Evolutionary conservation across 2,888 invertebrate species (phyloP), one percentile per base, ranked within the genome.

Genomic region (Agriopis marginaria): DNA sequence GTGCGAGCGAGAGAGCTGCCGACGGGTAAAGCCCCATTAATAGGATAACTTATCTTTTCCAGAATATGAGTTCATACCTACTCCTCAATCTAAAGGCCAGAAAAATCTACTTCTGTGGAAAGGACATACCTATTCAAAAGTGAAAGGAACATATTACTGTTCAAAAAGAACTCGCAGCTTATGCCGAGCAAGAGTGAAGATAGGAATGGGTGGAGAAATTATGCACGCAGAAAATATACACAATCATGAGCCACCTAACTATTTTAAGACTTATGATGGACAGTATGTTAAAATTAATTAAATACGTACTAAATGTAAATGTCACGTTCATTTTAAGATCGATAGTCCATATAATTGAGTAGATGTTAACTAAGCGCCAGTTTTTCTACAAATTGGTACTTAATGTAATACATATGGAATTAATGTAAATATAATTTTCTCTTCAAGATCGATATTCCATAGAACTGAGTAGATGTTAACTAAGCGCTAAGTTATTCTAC

Each of bases 71-170:
- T 49, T 14, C 49, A 49, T 49, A 49, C 14, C 49, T 49, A 49
- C 49, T 5, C 14, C 49, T 14, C 3, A 49, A n/a, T 64, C 61
- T n/a, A 69, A 62, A n/a, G 60, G 69, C n/a, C 53, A 62, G 12
- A 56, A 62, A 49, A 7, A 23, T 59, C 14, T 67, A 10, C 10
- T 67, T 10, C 56, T 67, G 61, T 64, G 47, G 51, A 62, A 32
- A 58, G 49, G 45, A 51, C 60, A 64, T 42, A 64, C 64, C 7
- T 71, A 61, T 39, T 70, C 59, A 3, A 32, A 63, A 32, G n/a
- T 3, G 0, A 17, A 54, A 7, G 70, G 70, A 9, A 59, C 44
- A 17, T 73, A 56, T 45, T 70, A 70, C 53, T 75, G 72, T 14
- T 76, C 70, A 4, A 71, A 67, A 11, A 47, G 53, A 17, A 40